Percentiles rank a stretch among this genome's conserved stretches.
Evolutionary conservation across 2,113 vertebrate genomes (phyloP).

Genomic region (Trochalopteron elliotii): DNA sequence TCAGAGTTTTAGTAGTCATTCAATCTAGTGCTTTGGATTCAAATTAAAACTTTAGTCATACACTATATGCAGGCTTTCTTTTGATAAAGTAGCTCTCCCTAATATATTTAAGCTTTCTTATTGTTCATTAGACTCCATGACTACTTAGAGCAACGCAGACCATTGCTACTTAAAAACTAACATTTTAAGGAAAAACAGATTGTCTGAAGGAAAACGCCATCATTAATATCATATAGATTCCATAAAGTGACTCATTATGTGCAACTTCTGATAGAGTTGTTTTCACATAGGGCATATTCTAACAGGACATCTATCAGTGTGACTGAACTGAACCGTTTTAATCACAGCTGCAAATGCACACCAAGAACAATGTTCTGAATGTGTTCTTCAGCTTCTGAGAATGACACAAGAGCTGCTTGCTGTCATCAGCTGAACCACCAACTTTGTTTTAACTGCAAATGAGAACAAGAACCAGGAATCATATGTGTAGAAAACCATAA

Average conservation of each 20-base stretch:
- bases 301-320: background rate
- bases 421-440: background rate
- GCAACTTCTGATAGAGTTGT: background rate
- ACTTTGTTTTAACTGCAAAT: background rate
- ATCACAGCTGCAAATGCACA: background rate
- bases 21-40: background rate
- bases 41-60: background rate
- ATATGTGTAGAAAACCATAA: background rate
- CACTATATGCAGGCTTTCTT: background rate
- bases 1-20: background rate
- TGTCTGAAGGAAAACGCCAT: background rate
- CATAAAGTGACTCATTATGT: background rate
- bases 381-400: background rate
- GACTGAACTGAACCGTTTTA: background rate
- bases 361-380: background rate
- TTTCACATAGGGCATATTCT: background rate
- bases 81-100: background rate
- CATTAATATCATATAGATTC: background rate
- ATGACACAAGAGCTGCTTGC: background rate
- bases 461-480: background rate
- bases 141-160: background rate
- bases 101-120: background rate
- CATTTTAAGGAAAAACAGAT: background rate
- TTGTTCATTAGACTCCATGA: background rate
- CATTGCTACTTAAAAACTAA: background rate